A percentile compares a stretch with the other conserved stretches of the same genome.
These are phyloP conservation scores for Brenthis ino DNA, from an alignment of 2,888 invertebrate genomes.

Conservation along the genomic window DNA sequence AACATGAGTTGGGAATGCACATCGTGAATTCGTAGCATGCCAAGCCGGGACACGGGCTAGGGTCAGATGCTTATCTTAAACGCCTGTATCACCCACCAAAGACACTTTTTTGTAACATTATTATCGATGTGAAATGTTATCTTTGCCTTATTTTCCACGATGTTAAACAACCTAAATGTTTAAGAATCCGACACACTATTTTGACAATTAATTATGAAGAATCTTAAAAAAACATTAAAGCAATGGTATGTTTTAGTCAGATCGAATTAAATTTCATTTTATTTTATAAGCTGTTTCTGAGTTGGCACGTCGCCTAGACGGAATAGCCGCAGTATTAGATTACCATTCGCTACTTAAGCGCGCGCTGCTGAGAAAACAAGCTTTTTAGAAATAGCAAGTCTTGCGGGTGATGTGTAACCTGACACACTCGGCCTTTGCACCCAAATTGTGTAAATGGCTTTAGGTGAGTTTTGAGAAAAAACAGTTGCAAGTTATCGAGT, in stretches of 20 bases:
- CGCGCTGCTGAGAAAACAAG: constrained; percentile 77
- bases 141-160: constrained; percentile 54
- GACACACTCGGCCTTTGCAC: constrained; percentile 72
- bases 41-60: constrained; percentile 64
- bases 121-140: constrained; percentile 70
- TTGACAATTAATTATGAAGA: constrained; percentile 27
- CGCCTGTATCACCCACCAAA: constrained; percentile 79
- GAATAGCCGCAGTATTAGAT: constrained; percentile 64
- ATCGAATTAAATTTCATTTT: constrained; percentile 20
- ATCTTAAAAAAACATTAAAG: background rate
- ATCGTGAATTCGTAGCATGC: constrained; percentile 77
- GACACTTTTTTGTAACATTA: constrained; percentile 79
- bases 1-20: constrained; percentile 65
- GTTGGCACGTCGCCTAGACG: constrained; percentile 71
- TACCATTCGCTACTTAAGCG: constrained; percentile 75
- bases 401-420: constrained; percentile 59
- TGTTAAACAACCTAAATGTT: constrained; percentile 40
- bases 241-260: background rate
- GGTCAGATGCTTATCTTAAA: constrained; percentile 81
- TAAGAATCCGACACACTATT: constrained; percentile 34
- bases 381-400: constrained; percentile 76
- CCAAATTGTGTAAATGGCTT: constrained; percentile 75
- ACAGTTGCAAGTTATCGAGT: constrained; percentile 60
- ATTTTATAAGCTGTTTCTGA: constrained; percentile 19
- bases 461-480: constrained; percentile 74